Base-by-base conservation (phyloP, 1,140 invertebrate species). In the Aradophagus sp. region DNA sequence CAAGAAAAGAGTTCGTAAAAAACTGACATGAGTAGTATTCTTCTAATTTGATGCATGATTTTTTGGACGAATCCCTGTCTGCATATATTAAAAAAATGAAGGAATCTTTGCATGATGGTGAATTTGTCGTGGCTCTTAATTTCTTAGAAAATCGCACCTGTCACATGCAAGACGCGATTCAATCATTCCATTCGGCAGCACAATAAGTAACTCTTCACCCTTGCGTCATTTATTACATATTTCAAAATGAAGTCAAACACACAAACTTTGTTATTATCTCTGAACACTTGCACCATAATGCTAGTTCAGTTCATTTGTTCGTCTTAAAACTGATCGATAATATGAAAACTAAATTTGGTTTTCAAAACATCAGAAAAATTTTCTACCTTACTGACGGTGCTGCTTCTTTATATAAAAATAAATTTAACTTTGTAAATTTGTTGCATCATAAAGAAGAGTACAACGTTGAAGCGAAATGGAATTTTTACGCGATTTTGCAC, bases 401-500 rank as follows among this genome's bases (percentile, higher is more conserved):
- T 35, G 39, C n/a, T 3, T 20, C 38, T 3, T 29, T 44, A 8
- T 56, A 42, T 13, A 56, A 56, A 27, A 42, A 44, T 35, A 56
- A 56, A 15, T 56, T 1, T 26, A 56, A 56, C 27, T 56, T 56
- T 23, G 26, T 45, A 12, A 58, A 47, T 36, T 29, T 58, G 8
- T 5, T 14, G 15, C 6, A 26, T 16, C 20, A 27, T 26, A 14
- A 44, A 44, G 0, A 32, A 34, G 52, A 56, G 1, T 44, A 14
- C 11, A 4, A 12, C 3, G 11, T 45, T 11, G 5, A 44, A 20
- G 41, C 31, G 1, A 13, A 66, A 32, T 81, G 79, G 78, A 26
- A 73, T 39, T 80, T 79, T 55, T 80, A 61, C 56, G 77, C 74
- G 6, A 80, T 74, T 26, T 41, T 55, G 2, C 80, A 77, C 47